Evolutionary conservation across 1,140 invertebrate genomes (phyloP).

Genomic region (Drosophila micromelanica): DNA sequence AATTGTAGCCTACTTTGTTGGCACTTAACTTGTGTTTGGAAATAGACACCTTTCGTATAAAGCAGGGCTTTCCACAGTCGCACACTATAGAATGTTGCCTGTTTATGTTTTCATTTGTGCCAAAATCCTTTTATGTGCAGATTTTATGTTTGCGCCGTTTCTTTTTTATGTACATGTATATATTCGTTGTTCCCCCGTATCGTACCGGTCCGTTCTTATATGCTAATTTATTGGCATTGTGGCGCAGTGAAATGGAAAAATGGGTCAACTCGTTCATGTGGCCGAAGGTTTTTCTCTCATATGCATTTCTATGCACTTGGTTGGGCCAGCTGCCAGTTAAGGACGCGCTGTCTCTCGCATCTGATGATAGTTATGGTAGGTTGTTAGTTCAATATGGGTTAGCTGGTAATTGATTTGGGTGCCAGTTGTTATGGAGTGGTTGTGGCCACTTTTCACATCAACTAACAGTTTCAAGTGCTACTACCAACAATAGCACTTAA

Average conservation of each 20-base stretch:
- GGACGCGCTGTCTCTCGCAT: slow-evolving; percentile 5
- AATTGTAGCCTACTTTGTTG: slow-evolving; percentile 32
- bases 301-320: background rate
- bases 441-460: slow-evolving; percentile 20
- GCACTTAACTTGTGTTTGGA: background rate
- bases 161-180: slow-evolving; percentile 26
- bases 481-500: slow-evolving; percentile 48
- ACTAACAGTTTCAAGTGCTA: slow-evolving; percentile 22
- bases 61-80: slow-evolving; percentile 5
- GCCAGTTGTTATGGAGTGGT: slow-evolving; percentile 6
- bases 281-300: slow-evolving; percentile 4
- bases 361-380: slow-evolving; percentile 21
- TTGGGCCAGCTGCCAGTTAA: background rate
- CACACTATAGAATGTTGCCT: slow-evolving; percentile 27
- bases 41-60: slow-evolving; percentile 1
- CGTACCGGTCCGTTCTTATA: slow-evolving; percentile 57
- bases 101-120: slow-evolving; percentile 69
- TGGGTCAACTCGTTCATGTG: slow-evolving; percentile 47
- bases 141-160: slow-evolving; percentile 61
- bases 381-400: slow-evolving; percentile 10
- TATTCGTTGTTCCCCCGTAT: background rate
- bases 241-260: slow-evolving; percentile 34
- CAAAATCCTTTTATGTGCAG: slow-evolving; percentile 70
- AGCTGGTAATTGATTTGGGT: slow-evolving; percentile 20
- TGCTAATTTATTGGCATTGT: slow-evolving; percentile 76